A percentile compares a stretch with the other conserved stretches of the same genome.
Evolutionary conservation across 2,113 vertebrate genomes (phyloP).

Genomic region (Tyrannus savana): DNA sequence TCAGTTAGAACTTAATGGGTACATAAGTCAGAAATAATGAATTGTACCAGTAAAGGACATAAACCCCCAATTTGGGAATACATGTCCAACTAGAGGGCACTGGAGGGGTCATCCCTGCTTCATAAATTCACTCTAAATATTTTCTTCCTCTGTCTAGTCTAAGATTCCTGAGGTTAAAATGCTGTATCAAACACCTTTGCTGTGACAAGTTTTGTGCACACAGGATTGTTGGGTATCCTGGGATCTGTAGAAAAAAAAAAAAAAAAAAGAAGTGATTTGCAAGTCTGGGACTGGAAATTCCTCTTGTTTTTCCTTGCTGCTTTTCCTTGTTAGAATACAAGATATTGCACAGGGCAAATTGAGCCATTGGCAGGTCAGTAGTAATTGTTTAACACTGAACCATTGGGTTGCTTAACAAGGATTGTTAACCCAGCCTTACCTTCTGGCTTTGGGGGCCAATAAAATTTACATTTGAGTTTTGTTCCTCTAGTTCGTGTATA

Average conservation of each 20-base stretch:
- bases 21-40: neutral
- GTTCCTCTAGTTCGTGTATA: neutral
- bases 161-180: neutral
- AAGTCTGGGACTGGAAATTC: neutral
- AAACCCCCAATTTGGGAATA: neutral
- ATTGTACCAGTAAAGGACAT: neutral
- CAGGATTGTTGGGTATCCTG: neutral
- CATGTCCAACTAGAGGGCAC: rapidly evolving
- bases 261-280: neutral
- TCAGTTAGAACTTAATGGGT: neutral
- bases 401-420: neutral
- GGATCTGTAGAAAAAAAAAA: neutral
- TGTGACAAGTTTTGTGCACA: neutral
- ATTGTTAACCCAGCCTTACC: neutral
- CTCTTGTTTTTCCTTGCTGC: neutral
- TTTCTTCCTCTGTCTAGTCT: neutral
- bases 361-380: neutral
- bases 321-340: neutral
- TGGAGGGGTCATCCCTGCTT: neutral
- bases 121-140: neutral
- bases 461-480: neutral
- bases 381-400: neutral
- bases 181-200: neutral
- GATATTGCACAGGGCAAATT: neutral
- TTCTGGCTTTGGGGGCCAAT: neutral